Evolutionary conservation across 2,888 invertebrate species (phyloP).

Genomic region (Nebria salina): DNA sequence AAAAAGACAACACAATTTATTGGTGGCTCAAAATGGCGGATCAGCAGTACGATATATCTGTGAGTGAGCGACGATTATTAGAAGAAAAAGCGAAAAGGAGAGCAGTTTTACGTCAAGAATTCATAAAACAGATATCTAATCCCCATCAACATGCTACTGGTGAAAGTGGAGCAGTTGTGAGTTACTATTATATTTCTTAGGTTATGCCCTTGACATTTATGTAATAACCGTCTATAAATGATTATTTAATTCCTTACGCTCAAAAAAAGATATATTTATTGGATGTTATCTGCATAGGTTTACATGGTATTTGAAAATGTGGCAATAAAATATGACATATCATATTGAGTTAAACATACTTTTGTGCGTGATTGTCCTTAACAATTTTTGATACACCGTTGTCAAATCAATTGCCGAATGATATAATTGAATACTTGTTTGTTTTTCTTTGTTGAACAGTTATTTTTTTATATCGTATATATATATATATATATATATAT

Average conservation of each 20-base stretch:
- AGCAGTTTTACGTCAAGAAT: conserved; percentile 73
- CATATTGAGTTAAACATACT: neutral
- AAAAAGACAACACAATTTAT: conserved; percentile 20
- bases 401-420: neutral
- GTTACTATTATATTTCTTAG: conserved; percentile 57
- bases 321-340: neutral
- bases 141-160: conserved; percentile 75
- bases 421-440: neutral
- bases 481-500: no score
- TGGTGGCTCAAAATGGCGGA: conserved; percentile 57
- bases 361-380: neutral
- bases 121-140: conserved; percentile 74
- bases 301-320: neutral
- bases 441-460: conserved; percentile 2
- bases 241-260: neutral
- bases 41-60: conserved; percentile 66
- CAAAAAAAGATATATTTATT: neutral
- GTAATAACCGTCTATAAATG: conserved; percentile 16
- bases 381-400: neutral
- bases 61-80: conserved; percentile 65
- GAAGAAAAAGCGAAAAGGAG: conserved; percentile 72
- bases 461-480: conserved; percentile 2
- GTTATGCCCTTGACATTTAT: conserved; percentile 25
- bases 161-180: conserved; percentile 77
- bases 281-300: neutral